Conservation (phyloP, 2,797 vertebrate species). For the Halcyon smyrnensis region DNA sequence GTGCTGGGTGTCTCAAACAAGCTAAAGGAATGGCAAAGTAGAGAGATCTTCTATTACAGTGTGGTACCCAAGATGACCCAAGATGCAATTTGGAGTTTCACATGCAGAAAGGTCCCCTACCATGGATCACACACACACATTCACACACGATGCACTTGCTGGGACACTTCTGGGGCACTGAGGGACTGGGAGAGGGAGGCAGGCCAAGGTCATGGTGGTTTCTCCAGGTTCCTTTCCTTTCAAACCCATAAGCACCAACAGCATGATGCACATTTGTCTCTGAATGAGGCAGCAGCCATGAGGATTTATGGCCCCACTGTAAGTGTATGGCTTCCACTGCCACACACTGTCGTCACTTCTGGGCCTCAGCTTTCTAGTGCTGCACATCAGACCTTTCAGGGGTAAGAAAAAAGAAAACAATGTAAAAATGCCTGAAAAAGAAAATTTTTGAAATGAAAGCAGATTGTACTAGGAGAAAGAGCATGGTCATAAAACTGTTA, state of each 20-base stretch:
- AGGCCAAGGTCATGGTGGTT: neutral
- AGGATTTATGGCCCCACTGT: neutral
- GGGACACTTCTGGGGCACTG: neutral
- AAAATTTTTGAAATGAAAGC: neutral
- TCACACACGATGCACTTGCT: rapidly evolving
- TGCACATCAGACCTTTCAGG: neutral
- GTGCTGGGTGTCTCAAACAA: neutral
- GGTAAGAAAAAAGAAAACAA: neutral
- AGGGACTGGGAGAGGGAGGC: neutral
- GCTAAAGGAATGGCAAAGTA: neutral
- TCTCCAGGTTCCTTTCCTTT: neutral
- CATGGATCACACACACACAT: rapidly evolving
- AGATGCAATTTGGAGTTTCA: neutral
- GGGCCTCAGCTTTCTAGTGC: neutral
- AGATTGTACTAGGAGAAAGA: neutral
- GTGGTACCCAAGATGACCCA: neutral
- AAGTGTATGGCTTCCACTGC: neutral
- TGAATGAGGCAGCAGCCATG: neutral
- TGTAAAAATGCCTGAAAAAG: neutral
- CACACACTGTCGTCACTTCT: neutral
- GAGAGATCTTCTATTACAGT: neutral
- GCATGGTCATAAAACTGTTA: neutral
- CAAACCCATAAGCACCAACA: neutral
- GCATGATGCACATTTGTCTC: neutral
- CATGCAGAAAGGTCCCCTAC: neutral